phyloP scores from a whole-genome alignment of 2,113 vertebrate genomes.

The Coturnix japonica region DNA sequence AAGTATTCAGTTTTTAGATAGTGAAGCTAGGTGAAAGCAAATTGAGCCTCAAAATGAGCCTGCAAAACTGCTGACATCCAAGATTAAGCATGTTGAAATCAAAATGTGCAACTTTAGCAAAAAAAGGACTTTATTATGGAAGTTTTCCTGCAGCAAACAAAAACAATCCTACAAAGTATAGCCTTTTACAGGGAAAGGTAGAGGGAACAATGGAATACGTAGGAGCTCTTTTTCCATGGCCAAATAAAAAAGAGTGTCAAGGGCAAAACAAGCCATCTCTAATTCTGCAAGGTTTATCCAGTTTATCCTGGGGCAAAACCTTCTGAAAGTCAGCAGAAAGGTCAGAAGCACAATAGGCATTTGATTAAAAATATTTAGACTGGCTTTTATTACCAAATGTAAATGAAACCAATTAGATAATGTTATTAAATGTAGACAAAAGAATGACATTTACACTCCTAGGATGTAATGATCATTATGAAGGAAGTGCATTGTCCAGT shows the following conservation, averaged over 20 bases:
- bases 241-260: neutral
- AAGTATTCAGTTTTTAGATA: neutral
- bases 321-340: constrained; percentile 15
- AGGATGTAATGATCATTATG: neutral
- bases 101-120: neutral
- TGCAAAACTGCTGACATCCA: neutral
- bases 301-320: neutral
- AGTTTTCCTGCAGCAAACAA: neutral
- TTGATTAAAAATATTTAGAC: constrained; percentile 46
- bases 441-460: neutral
- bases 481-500: neutral
- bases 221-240: neutral
- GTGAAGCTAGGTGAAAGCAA: constrained; percentile 9
- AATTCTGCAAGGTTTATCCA: neutral
- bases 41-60: neutral
- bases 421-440: neutral
- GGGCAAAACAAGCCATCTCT: neutral
- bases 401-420: constrained; percentile 43
- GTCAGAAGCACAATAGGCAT: neutral
- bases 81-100: neutral
- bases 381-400: constrained; percentile 34
- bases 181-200: neutral
- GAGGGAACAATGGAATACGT: neutral
- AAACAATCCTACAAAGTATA: neutral
- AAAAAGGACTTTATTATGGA: neutral